A percentile compares a stretch with the other conserved stretches of the same genome.
Conservation (phyloP, 2,113 vertebrate species). For the Odocoileus hemionus region DNA sequence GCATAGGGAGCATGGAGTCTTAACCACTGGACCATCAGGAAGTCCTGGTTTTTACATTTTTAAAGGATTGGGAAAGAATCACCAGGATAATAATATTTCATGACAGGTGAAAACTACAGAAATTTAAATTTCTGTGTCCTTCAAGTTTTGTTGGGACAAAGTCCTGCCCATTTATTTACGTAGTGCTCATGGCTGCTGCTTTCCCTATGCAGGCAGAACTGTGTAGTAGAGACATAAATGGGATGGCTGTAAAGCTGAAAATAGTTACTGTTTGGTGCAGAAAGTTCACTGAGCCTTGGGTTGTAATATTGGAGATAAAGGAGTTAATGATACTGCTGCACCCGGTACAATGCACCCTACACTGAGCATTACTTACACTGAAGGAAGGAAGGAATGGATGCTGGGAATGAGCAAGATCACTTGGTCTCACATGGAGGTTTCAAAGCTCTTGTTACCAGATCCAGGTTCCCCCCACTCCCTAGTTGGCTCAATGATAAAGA, state of each 20-base stretch:
- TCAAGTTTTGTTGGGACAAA: background rate
- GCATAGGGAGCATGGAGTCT: background rate
- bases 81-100: background rate
- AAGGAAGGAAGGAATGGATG: background rate
- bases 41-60: background rate
- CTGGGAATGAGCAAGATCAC: no score
- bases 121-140: background rate
- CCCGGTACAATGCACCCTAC: no score
- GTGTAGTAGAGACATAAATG: background rate
- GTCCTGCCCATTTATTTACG: background rate
- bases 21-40: background rate
- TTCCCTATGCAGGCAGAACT: background rate
- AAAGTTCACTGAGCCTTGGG: background rate
- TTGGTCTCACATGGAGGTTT: background rate
- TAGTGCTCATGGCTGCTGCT: no score
- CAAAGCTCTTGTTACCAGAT: background rate
- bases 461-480: background rate
- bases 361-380: rapidly evolving
- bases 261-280: no score
- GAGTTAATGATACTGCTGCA: no score
- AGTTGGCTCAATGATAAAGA: background rate
- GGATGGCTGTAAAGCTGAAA: background rate
- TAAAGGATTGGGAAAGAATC: background rate
- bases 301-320: background rate
- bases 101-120: background rate